phyloP scores from a whole-genome alignment of 2,113 vertebrate genomes.

The Calonectris borealis region DNA sequence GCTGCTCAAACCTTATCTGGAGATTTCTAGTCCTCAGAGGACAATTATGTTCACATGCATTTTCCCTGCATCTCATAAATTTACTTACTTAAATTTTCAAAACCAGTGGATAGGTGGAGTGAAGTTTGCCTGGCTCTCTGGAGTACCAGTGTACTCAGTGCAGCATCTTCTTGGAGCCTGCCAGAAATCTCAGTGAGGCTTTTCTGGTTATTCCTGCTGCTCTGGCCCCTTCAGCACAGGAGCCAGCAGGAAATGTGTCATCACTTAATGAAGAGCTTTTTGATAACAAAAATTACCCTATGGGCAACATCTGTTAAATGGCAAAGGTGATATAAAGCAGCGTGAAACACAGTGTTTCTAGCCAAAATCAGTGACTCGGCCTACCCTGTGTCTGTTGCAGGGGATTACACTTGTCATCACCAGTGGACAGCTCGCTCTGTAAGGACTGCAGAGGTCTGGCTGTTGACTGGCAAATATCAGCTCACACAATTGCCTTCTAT shows the following conservation, averaged over 20 bases:
- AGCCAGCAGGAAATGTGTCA: background rate
- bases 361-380: background rate
- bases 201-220: background rate
- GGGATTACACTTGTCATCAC: background rate
- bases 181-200: background rate
- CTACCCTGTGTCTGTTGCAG: background rate
- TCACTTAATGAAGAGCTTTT: background rate
- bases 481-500: background rate
- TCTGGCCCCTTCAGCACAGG: background rate
- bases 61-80: background rate
- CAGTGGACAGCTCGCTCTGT: background rate
- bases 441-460: background rate
- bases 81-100: background rate
- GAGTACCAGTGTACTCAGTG: background rate
- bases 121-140: background rate
- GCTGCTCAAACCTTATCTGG: background rate
- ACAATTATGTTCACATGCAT: background rate
- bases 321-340: background rate
- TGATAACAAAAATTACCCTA: background rate
- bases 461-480: background rate
- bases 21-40: background rate
- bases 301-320: background rate
- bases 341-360: background rate
- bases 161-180: background rate
- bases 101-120: background rate